Conservation (phyloP, 2,888 invertebrate genomes). For the Thelaira solivaga region DNA sequence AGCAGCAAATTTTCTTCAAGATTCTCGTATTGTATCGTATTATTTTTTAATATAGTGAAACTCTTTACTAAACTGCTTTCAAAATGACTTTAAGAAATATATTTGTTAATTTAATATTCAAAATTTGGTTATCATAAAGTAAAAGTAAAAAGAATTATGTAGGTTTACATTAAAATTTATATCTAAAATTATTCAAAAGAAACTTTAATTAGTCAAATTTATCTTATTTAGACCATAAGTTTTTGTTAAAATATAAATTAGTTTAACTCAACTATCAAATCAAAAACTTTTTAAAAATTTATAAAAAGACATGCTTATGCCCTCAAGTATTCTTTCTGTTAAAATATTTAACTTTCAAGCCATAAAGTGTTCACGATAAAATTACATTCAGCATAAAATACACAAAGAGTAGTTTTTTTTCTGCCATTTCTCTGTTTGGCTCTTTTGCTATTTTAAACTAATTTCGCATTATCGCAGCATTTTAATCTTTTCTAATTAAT, state of each 20-base stretch:
- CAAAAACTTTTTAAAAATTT: background rate
- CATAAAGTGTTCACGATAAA: conserved; percentile 6
- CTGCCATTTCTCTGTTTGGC: background rate
- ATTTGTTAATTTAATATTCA: too few species aligned
- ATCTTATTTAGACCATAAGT: too few species aligned
- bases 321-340: background rate
- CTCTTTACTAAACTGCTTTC: too few species aligned
- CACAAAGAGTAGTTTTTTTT: background rate
- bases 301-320: background rate
- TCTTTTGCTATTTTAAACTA: conserved; percentile 4
- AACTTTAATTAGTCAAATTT: too few species aligned
- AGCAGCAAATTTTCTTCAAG: too few species aligned
- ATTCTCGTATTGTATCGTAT: too few species aligned
- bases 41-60: too few species aligned
- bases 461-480: conserved; percentile 47
- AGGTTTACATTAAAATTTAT: too few species aligned
- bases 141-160: too few species aligned
- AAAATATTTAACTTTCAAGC: conserved; percentile 12
- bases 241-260: background rate
- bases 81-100: too few species aligned
- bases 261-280: background rate
- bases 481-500: conserved; percentile 58
- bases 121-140: too few species aligned
- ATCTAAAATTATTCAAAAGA: too few species aligned
- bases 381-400: background rate